A percentile compares a stretch with the other conserved stretches of the same genome.
phyloP scores from a whole-genome alignment of 1,140 invertebrate species.

The Paracyclopina nana region DNA sequence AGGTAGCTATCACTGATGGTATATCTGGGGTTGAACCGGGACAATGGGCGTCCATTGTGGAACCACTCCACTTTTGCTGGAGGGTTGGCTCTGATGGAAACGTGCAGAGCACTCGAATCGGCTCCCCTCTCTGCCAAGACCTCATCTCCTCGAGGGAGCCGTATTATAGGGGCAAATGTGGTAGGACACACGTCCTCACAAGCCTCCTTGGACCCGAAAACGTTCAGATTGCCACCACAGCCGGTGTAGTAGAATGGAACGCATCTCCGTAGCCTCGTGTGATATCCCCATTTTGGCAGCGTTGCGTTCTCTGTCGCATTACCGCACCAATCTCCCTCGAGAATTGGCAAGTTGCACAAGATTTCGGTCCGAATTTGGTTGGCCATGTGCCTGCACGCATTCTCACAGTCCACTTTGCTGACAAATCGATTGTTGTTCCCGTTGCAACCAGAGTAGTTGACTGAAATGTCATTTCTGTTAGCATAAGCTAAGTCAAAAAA shows the following conservation, averaged over 20 bases:
- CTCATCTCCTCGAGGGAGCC: conserved; percentile 4
- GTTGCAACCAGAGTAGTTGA: not conserved
- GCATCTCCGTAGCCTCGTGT: not conserved
- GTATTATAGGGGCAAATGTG: conserved; percentile 1
- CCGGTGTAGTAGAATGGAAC: conserved; percentile 1
- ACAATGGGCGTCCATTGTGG: not conserved
- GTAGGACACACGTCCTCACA: not conserved
- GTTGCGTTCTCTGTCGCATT: not conserved
- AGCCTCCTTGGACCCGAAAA: not conserved
- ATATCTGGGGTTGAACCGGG: not conserved
- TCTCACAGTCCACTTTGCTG: not conserved
- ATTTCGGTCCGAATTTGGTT: not conserved
- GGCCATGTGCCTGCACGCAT: not conserved
- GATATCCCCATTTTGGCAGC: not conserved
- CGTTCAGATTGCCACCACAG: not conserved
- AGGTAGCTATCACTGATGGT: not conserved
- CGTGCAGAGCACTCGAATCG: not conserved
- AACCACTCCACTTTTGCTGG: conserved; percentile 7
- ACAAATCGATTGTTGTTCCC: conserved; percentile 6
- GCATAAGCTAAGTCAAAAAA: no score
- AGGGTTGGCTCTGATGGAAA: not conserved
- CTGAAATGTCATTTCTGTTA: no score
- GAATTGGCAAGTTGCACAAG: not conserved
- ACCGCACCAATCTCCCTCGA: not conserved
- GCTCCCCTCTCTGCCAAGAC: not conserved